Conservation (phyloP, 2,888 invertebrate genomes). For the Dilophus febrilis region DNA sequence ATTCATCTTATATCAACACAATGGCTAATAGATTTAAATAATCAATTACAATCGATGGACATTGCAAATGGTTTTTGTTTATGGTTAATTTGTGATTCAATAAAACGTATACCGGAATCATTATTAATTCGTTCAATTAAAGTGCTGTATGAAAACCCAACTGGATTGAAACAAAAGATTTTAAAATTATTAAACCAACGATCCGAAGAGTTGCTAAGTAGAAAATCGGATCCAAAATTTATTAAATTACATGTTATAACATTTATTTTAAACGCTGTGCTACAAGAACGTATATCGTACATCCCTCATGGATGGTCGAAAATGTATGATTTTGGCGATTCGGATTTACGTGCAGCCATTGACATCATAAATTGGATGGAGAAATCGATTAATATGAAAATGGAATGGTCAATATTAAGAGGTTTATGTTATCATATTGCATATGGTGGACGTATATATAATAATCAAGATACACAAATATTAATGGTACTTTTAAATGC, state of each 20-base stretch:
- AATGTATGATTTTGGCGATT: constrained; percentile 72
- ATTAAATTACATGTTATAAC: constrained; percentile 54
- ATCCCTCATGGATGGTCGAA: constrained; percentile 87
- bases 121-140: constrained; percentile 64
- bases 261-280: constrained; percentile 75
- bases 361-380: constrained; percentile 32
- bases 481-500: constrained; percentile 36
- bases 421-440: constrained; percentile 64
- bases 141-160: constrained; percentile 68
- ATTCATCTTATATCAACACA: constrained; percentile 50
- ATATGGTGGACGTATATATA: constrained; percentile 76
- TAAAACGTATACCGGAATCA: constrained; percentile 53
- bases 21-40: constrained; percentile 54
- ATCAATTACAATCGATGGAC: constrained; percentile 37
- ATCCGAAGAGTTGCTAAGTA: constrained; percentile 24
- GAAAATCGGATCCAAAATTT: constrained; percentile 27
- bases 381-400: constrained; percentile 24
- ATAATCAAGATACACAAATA: constrained; percentile 42
- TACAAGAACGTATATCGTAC: constrained; percentile 80
- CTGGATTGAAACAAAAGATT: constrained; percentile 70
- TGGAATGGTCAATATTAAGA: constrained; percentile 55
- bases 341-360: constrained; percentile 60
- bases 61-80: constrained; percentile 44
- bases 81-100: constrained; percentile 78
- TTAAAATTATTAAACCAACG: constrained; percentile 57